Evolutionary conservation across 2,888 invertebrate species (phyloP).

Genomic region (Ctenicera cuprea): DNA sequence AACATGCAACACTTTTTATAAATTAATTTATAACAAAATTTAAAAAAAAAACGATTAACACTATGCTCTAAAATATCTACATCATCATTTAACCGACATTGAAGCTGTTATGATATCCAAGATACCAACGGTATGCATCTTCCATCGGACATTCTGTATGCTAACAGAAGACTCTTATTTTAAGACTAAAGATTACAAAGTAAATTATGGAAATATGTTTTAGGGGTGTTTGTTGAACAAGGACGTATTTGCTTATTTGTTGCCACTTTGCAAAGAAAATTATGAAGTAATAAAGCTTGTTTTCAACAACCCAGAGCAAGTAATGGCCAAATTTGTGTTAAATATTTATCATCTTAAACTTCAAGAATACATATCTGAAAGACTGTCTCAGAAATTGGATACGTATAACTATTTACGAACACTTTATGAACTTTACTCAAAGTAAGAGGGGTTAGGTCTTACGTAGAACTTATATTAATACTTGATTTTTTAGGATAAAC

Average conservation of each 20-base stretch:
- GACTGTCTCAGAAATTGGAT: conserved; percentile 87
- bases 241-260: conserved; percentile 93
- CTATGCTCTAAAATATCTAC: too few relatives aligned
- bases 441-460: conserved; percentile 73
- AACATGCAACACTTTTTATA: too few relatives aligned
- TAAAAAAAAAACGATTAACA: too few relatives aligned
- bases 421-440: conserved; percentile 92
- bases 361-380: conserved; percentile 89
- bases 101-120: too few relatives aligned
- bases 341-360: conserved; percentile 95
- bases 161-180: too few relatives aligned
- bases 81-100: too few relatives aligned
- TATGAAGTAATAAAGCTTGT: conserved; percentile 90
- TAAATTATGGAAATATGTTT: too few relatives aligned
- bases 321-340: conserved; percentile 97
- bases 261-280: conserved; percentile 92
- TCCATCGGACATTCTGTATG: too few relatives aligned
- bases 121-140: too few relatives aligned
- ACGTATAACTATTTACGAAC: conserved; percentile 92
- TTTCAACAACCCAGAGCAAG: conserved; percentile 96
- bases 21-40: too few relatives aligned
- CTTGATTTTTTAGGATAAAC: conserved; percentile 76
- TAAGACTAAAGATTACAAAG: too few relatives aligned
- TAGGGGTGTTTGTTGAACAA: conserved; percentile 90
- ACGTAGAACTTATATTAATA: background rate